A percentile compares a stretch with the other conserved stretches of the same genome.
Conservation (phyloP, 2,113 vertebrate species). For the Garra rufa region DNA sequence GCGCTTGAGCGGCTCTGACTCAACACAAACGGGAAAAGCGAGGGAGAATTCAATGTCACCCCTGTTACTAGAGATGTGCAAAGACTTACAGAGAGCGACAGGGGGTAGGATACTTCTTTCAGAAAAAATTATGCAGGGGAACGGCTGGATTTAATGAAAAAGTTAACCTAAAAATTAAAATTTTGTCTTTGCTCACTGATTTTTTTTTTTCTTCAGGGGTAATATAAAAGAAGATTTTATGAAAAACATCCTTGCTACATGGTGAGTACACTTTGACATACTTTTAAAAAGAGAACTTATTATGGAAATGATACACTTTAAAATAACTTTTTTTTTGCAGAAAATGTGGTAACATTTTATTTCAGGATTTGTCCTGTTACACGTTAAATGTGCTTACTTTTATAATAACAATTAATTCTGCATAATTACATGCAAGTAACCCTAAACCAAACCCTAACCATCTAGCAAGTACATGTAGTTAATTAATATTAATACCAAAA, state of each 20-base stretch:
- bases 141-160: not conserved
- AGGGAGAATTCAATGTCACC: constrained; percentile 45
- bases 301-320: not conserved
- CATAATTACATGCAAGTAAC: too few species aligned
- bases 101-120: not conserved
- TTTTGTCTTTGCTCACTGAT: not conserved
- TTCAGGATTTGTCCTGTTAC: too few species aligned
- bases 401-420: too few species aligned
- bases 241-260: not conserved
- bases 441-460: too few species aligned
- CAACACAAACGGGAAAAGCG: constrained; percentile 41
- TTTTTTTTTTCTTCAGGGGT: not conserved
- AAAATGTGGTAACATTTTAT: too few species aligned
- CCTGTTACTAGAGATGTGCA: constrained; percentile 20
- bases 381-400: too few species aligned
- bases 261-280: not conserved
- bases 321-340: too few species aligned
- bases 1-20: constrained; percentile 35
- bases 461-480: too few species aligned
- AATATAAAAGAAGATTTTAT: not conserved
- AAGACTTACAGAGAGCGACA: not conserved
- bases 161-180: not conserved
- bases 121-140: too few species aligned
- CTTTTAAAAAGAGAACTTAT: not conserved
- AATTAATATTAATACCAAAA: too few species aligned